Conservation (phyloP, 1,140 invertebrate genomes). For the Thalassaphorura encarpata region DNA sequence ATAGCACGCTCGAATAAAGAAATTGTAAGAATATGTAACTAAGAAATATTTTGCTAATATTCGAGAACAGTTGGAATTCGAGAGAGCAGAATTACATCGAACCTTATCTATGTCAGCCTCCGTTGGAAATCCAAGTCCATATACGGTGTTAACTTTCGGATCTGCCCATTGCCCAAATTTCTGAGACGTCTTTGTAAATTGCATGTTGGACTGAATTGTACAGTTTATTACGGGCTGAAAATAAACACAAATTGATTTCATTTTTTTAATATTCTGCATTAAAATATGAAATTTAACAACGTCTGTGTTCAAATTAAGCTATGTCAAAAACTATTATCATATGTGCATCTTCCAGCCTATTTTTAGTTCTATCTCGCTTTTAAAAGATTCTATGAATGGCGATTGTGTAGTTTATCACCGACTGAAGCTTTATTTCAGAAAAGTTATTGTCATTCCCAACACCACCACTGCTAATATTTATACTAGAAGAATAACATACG, state of each 20-base stretch:
- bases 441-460: too few relatives aligned
- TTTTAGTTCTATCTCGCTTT: not conserved
- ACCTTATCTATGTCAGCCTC: conserved; percentile 89
- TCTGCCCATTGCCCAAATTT: conserved; percentile 99
- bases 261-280: not conserved
- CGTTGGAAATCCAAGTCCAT: conserved; percentile 92
- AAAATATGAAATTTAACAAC: too few relatives aligned
- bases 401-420: too few relatives aligned
- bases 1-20: too few relatives aligned
- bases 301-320: not conserved
- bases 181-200: conserved; percentile 96
- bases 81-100: too few relatives aligned
- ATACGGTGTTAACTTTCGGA: conserved; percentile 90
- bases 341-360: not conserved
- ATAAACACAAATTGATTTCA: conserved; percentile 9
- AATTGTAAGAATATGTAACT: too few relatives aligned
- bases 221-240: conserved; percentile 91
- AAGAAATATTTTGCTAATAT: too few relatives aligned
- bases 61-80: too few relatives aligned
- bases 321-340: not conserved
- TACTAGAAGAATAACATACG: too few relatives aligned
- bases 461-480: too few relatives aligned
- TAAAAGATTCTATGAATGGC: not conserved
- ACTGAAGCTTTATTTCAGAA: too few relatives aligned
- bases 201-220: conserved; percentile 94